Evolutionary conservation across 2,797 vertebrate genomes (phyloP).

Genomic region (Manis crassicaudata): DNA sequence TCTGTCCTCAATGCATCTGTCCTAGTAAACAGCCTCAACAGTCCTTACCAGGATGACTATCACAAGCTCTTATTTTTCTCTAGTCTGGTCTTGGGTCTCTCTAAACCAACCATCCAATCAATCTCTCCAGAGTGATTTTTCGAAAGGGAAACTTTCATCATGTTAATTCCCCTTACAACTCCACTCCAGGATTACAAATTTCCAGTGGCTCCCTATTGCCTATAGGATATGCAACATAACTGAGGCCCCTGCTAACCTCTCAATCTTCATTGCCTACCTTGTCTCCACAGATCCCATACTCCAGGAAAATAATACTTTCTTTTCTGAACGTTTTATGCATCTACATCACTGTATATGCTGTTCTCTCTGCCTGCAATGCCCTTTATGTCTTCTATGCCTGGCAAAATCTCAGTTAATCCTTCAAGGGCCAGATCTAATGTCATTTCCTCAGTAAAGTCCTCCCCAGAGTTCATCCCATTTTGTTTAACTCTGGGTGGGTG

Average conservation of each 20-base stretch:
- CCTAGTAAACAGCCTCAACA: not conserved
- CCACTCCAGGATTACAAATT: not conserved
- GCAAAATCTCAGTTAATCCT: constrained; percentile 18
- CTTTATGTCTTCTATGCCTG: not conserved
- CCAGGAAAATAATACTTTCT: not conserved
- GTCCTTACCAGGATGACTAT: not conserved
- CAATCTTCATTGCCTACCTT: not conserved
- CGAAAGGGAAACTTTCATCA: not conserved
- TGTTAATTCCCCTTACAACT: not conserved
- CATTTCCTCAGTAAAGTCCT: not conserved
- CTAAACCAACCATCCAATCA: not conserved
- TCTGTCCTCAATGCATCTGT: not conserved
- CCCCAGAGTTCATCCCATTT: not conserved
- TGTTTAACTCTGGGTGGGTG: not conserved
- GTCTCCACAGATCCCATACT: not conserved
- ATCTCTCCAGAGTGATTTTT: constrained; percentile 24
- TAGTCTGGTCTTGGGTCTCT: not conserved
- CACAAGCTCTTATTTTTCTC: not conserved
- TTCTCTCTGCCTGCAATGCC: not conserved
- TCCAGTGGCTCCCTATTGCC: not conserved
- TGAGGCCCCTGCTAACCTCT: not conserved
- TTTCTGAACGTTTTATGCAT: not conserved
- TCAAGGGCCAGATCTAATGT: not conserved
- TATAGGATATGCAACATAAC: not conserved
- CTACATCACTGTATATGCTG: not conserved